Conservation (phyloP, 2,113 vertebrate genomes). For the Spilogale gracilis region DNA sequence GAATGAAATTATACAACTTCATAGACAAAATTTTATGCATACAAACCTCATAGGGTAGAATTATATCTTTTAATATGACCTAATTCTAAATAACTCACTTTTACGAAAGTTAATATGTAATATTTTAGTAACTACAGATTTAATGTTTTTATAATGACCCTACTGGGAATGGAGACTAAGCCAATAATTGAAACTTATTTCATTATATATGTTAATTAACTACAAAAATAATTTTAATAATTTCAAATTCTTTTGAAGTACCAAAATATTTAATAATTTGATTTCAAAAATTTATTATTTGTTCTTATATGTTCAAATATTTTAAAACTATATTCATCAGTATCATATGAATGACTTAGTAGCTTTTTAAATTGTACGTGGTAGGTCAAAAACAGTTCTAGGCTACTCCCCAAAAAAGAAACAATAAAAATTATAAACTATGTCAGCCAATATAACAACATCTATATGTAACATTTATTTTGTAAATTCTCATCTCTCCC, state of each 20-base stretch:
- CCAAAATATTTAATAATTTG: slow-evolving; percentile 43
- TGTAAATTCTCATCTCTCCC: slow-evolving; percentile 42
- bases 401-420: background rate
- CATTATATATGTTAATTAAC: slow-evolving; percentile 35
- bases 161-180: background rate
- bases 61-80: slow-evolving; percentile 47
- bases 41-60: slow-evolving; percentile 49
- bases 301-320: slow-evolving; percentile 42
- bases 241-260: slow-evolving; percentile 16
- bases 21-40: background rate
- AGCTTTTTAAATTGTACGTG: slow-evolving; percentile 34
- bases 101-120: slow-evolving; percentile 49
- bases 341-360: slow-evolving; percentile 33
- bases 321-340: slow-evolving; percentile 46
- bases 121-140: slow-evolving; percentile 46
- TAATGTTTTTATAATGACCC: slow-evolving; percentile 55
- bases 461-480: slow-evolving; percentile 36
- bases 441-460: slow-evolving; percentile 47
- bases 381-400: slow-evolving; percentile 34
- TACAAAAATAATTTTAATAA: slow-evolving; percentile 61
- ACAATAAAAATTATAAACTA: slow-evolving; percentile 48
- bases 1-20: background rate
- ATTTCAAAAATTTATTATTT: slow-evolving; percentile 57
- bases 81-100: slow-evolving; percentile 63
- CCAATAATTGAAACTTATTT: slow-evolving; percentile 45